phyloP scores from a whole-genome alignment of 2,888 invertebrate species.

The Formica aserva region DNA sequence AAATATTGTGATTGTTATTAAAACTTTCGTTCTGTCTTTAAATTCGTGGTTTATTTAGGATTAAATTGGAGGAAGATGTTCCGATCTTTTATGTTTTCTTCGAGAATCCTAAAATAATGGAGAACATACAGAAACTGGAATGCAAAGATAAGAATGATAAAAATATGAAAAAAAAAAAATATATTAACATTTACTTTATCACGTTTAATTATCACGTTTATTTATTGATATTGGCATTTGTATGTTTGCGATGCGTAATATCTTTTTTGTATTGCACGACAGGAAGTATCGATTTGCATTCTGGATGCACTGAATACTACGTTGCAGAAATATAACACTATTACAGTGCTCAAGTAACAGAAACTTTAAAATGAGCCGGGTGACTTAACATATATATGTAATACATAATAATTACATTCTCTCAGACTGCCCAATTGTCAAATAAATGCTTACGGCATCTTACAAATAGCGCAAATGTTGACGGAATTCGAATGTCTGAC shows the following conservation, averaged over 20 bases:
- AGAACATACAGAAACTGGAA: constrained; percentile 63
- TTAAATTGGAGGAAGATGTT: not conserved
- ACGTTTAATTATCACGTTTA: not conserved
- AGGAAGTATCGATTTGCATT: constrained; percentile 69
- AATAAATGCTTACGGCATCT: constrained; percentile 79
- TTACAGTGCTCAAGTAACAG: constrained; percentile 72
- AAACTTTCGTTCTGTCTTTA: not conserved
- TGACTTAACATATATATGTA: not conserved
- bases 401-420: not conserved
- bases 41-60: not conserved
- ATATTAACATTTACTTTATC: not conserved
- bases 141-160: constrained; percentile 71
- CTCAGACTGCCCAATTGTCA: constrained; percentile 81
- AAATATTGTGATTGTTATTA: not conserved
- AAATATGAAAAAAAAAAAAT: not conserved
- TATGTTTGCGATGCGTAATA: not conserved
- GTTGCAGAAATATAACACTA: constrained; percentile 67
- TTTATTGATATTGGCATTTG: not conserved
- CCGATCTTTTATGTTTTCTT: constrained; percentile 61
- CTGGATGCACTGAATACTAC: constrained; percentile 68
- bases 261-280: constrained; percentile 47
- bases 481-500: constrained; percentile 71
- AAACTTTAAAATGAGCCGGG: not conserved
- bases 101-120: constrained; percentile 59
- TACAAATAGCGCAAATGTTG: constrained; percentile 77